A percentile compares a stretch with the other conserved stretches of the same genome.
These are phyloP conservation scores for Pinna nobilis DNA, from an alignment of 1,140 invertebrate species.

Conservation along the genomic window DNA sequence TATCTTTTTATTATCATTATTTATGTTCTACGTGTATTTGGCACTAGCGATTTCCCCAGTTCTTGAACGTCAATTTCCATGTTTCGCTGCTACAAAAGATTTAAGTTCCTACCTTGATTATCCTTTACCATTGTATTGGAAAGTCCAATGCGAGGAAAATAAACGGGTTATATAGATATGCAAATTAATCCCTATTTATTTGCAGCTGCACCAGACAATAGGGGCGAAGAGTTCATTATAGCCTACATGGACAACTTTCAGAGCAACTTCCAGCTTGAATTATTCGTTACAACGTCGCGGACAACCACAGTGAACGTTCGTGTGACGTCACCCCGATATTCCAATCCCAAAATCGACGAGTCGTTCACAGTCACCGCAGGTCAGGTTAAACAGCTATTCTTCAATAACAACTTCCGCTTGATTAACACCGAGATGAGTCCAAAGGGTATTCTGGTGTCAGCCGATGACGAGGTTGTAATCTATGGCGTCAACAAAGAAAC, in stretches of 20 bases:
- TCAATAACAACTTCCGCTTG: conserved; percentile 23
- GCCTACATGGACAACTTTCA: conserved; percentile 32
- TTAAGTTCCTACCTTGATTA: too few relatives aligned
- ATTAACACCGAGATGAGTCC: conserved; percentile 21
- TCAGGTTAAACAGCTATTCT: conserved; percentile 30
- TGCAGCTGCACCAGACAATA: conserved; percentile 33
- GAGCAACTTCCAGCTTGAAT: conserved; percentile 27
- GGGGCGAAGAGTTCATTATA: conserved; percentile 38
- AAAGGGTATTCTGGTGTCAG: conserved; percentile 24
- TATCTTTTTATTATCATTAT: too few relatives aligned
- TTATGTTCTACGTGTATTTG: too few relatives aligned
- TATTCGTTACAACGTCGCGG: conserved; percentile 53
- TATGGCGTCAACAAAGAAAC: conserved; percentile 55
- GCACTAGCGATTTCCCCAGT: too few relatives aligned
- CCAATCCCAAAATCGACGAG: conserved; percentile 14
- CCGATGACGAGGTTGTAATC: conserved; percentile 48
- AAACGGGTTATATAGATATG: too few relatives aligned
- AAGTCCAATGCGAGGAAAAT: too few relatives aligned
- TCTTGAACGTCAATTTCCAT: too few relatives aligned
- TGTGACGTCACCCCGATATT: conserved; percentile 43
- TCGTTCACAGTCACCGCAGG: conserved; percentile 32
- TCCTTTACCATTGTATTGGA: too few relatives aligned
- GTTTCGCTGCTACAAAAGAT: too few relatives aligned
- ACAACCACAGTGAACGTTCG: conserved; percentile 42
- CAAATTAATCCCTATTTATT: too few relatives aligned